Evolutionary conservation across 2,888 invertebrate genomes (phyloP), one percentile per base, ranked within the genome.

Genomic region (Adelognathus sp.): DNA sequence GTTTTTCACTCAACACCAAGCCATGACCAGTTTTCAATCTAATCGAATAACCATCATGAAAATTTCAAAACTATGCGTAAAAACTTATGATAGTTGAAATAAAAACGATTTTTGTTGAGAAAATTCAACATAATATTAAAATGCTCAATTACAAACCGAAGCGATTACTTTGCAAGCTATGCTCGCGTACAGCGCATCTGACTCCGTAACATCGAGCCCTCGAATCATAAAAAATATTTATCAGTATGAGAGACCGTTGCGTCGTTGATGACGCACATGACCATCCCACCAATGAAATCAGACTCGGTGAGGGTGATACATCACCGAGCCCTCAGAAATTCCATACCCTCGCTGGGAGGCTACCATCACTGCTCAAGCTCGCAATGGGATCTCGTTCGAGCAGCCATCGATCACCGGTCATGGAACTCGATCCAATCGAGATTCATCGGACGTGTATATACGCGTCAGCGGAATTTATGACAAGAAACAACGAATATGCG

Each of bases 381-480:
- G 27, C 52, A 24, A 14, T 39, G 39, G 52, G 31, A 67, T 58
- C 39, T 60, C 41, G 18, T 41, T 58, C 27, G 21, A 16, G 60
- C 50, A 24, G n/a, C 2, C 21, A 52, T 29, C 50, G 27, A 33
- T 60, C 66, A 29, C 14, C 14, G 41, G 3, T 24, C n/a, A 31
- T 3, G 56, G 11, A 73, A 66, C 21, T 4, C 33, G n/a, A 24
- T 52, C 60, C 67, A 52, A 46, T 61, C 64, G n/a, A n/a, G 63
- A 72, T 72, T 61, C 36, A 60, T 61, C 44, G 58, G 44, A 76
- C 52, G 14, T 4, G 3, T 6, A 21, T 16, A 24, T 36, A 21
- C 24, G 7, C 70, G 60, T 78, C 64, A 70, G 78, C 78, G 16
- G 69, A 74, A 70, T 36, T 18, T 16, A 52, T 44, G 69, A 73